Conservation (phyloP, 2,113 vertebrate genomes). For the Copsychus sechellarum region DNA sequence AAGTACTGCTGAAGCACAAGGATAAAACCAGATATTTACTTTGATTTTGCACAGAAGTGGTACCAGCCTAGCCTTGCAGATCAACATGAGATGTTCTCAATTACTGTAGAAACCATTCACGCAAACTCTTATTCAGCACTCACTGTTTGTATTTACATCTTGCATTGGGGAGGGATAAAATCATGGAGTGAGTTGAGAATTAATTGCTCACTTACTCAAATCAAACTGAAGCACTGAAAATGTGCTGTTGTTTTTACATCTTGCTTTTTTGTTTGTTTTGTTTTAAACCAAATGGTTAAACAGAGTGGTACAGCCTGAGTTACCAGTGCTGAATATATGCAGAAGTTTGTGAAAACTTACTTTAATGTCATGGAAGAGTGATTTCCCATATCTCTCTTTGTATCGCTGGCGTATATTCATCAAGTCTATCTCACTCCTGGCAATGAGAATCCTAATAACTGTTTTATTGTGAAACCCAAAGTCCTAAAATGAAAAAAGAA, state of each 20-base stretch:
- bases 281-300: background rate
- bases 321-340: background rate
- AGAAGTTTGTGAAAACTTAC: constrained; percentile 59
- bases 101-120: background rate
- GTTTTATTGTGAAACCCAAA: constrained; percentile 83
- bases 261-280: background rate
- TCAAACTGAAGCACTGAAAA: background rate
- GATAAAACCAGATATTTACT: background rate
- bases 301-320: background rate
- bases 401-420: constrained; percentile 75
- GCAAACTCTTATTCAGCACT: background rate
- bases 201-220: background rate
- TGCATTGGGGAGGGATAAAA: background rate
- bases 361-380: constrained; percentile 79
- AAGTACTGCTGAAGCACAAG: background rate
- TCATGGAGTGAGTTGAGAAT: background rate
- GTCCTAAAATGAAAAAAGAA: constrained; percentile 63
- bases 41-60: background rate
- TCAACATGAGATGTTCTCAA: background rate
- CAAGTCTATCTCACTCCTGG: constrained; percentile 81
- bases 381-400: constrained; percentile 80
- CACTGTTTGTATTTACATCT: background rate
- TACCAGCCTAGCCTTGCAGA: background rate
- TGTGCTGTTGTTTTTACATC: background rate
- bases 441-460: constrained; percentile 77